Evolutionary conservation across 2,888 invertebrate species (phyloP).

Genomic region (Pedicia rivosa): DNA sequence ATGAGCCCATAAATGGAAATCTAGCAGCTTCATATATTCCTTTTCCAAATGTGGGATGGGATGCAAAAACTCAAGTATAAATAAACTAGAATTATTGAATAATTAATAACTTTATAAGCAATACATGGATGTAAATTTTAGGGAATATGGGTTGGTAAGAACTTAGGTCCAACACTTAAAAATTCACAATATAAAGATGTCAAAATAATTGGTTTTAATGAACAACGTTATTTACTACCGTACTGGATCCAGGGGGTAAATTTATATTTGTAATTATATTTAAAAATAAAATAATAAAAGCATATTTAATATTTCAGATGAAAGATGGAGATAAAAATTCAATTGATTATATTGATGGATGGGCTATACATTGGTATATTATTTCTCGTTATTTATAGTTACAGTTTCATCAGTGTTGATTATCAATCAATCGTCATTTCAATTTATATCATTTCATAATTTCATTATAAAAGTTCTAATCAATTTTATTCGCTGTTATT

Average conservation of each 20-base stretch:
- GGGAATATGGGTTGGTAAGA: constrained; percentile 48
- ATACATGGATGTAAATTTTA: constrained; percentile 24
- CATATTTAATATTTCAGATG: too few species aligned
- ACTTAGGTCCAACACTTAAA: constrained; percentile 60
- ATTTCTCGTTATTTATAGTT: too few species aligned
- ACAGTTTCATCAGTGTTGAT: too few species aligned
- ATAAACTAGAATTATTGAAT: not conserved
- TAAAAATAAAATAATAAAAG: too few species aligned
- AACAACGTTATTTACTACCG: constrained; percentile 48
- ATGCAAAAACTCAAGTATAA: constrained; percentile 36
- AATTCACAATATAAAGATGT: constrained; percentile 37
- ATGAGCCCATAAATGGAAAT: constrained; percentile 63
- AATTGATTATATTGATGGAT: constrained; percentile 49
- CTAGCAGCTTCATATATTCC: constrained; percentile 31
- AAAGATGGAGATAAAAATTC: constrained; percentile 34
- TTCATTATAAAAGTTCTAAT: too few species aligned
- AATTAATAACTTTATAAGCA: too few species aligned
- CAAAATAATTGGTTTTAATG: constrained; percentile 61
- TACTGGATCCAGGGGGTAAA: constrained; percentile 46
- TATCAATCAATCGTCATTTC: too few species aligned
- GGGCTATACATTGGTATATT: constrained; percentile 76
- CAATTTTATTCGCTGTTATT: too few species aligned
- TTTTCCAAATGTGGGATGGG: constrained; percentile 69
- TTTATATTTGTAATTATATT: too few species aligned
- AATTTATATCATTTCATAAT: too few species aligned